Evolutionary conservation across 2,113 vertebrate species (phyloP).

Genomic region (Hymenochirus boettgeri): DNA sequence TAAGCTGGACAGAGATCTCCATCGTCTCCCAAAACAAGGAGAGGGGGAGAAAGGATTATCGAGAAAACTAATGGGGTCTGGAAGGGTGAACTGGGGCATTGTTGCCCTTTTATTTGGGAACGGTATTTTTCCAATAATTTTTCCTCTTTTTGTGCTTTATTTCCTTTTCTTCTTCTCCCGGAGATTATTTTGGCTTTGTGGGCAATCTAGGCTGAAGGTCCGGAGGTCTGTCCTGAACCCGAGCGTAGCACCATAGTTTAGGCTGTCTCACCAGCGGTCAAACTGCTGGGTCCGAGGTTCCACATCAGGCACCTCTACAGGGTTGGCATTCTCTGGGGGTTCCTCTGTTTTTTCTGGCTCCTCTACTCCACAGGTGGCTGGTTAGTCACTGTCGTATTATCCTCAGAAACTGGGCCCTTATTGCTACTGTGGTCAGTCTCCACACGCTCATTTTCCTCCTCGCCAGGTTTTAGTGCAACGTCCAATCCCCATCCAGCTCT

Average conservation of each 20-base stretch:
- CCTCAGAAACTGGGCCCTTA: slow-evolving; percentile 20
- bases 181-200: neutral
- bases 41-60: slow-evolving; percentile 66
- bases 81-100: slow-evolving; percentile 43
- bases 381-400: slow-evolving; percentile 33
- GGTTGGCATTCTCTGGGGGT: too few species aligned
- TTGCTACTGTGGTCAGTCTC: neutral
- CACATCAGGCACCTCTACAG: neutral
- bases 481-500: neutral
- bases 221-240: slow-evolving; percentile 65
- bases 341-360: slow-evolving; percentile 43
- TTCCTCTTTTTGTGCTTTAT: slow-evolving; percentile 17
- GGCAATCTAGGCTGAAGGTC: slow-evolving; percentile 46
- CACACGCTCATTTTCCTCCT: too few species aligned
- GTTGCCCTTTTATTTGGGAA: slow-evolving; percentile 44
- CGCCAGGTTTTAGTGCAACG: slow-evolving; percentile 21
- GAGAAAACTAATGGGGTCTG: slow-evolving; percentile 64
- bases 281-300: slow-evolving; percentile 57
- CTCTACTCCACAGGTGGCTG: slow-evolving; percentile 11
- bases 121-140: slow-evolving; percentile 45
- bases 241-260: slow-evolving; percentile 71
- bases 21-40: slow-evolving; percentile 69
- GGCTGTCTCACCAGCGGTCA: slow-evolving; percentile 63
- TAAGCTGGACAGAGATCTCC: slow-evolving; percentile 69
- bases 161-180: slow-evolving; percentile 41